Base-by-base conservation (phyloP, 2,888 invertebrate species). In the Ernsta delagoae region DNA sequence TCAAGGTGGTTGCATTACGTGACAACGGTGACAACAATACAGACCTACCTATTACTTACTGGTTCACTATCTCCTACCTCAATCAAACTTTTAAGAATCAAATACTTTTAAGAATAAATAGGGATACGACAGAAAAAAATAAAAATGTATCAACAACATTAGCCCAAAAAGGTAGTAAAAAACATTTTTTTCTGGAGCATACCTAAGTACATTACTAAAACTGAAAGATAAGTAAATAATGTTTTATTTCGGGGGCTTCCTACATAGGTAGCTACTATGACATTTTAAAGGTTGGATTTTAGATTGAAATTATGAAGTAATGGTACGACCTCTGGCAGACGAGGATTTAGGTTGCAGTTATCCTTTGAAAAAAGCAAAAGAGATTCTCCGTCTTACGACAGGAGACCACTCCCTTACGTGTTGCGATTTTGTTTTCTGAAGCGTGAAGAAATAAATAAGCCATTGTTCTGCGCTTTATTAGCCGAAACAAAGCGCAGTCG, bases 381-480 rank as follows among this genome's bases (percentile, higher is more conserved):
- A 24, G 48, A 48, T 12, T 12, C 16, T 50, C 8, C 8, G 50
- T 50, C 50, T 16, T 65, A 50, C 48, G 43, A n/a, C 12, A 43
- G 16, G 34, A 31, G 16, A 62, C 59, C 69, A 76, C 81, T 75
- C 80, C 83, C 73, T 75, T 72, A 75, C 71, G 74, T 74, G 70
- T 70, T 75, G 72, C 75, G 76, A 75, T 75, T 79, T 65, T 70
- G 77, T 73, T 73, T 75, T 77, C 73, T 79, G 82, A 80, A 76
- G 83, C 87, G 80, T 85, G 81, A 86, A 87, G 80, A 84, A 80
- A 85, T 69, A 62, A 69, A 57, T 85, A 84, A 82, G 80, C 79
- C 74, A 86, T 89, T 88, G 89, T 90, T 84, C 75, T 70, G 70
- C 74, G 80, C 79, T 82, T 79, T 84, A 83, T 84, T 82, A 81